These are phyloP conservation scores for Phoenoteleia sp. DNA, from an alignment of 2,888 invertebrate species.

Conservation along the genomic window DNA sequence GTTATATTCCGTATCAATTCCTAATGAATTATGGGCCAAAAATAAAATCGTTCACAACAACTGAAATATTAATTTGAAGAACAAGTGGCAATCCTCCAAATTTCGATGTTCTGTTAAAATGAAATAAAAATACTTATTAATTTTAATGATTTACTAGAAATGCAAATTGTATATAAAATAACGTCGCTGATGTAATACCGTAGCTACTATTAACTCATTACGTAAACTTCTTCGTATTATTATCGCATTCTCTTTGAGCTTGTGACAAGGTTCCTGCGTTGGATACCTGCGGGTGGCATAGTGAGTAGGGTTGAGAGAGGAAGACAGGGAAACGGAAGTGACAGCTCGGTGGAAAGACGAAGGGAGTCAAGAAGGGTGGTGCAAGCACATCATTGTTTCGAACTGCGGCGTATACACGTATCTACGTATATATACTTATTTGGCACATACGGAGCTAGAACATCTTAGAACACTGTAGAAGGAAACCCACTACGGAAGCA, in stretches of 20 bases:
- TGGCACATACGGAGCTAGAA: slow-evolving; percentile 82
- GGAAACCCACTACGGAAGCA: slow-evolving; percentile 79
- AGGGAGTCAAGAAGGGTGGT: slow-evolving; percentile 69
- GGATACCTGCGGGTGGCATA: slow-evolving; percentile 74
- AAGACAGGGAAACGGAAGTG: slow-evolving; percentile 74
- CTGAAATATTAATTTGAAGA: no score
- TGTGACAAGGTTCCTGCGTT: slow-evolving; percentile 76
- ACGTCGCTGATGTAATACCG: slow-evolving; percentile 22
- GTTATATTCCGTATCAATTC: no score
- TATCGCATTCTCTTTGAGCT: slow-evolving; percentile 85
- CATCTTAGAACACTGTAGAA: slow-evolving; percentile 83
- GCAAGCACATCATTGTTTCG: slow-evolving; percentile 84
- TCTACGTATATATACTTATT: slow-evolving; percentile 82
- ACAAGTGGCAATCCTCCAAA: no score
- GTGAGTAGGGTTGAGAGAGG: slow-evolving; percentile 71
- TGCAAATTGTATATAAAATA: slow-evolving; percentile 45
- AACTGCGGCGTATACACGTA: slow-evolving; percentile 77
- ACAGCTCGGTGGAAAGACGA: slow-evolving; percentile 73
- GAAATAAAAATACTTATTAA: slow-evolving; percentile 6
- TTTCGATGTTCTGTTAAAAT: no score
- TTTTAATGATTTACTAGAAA: slow-evolving; percentile 31
- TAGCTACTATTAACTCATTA: slow-evolving; percentile 85
- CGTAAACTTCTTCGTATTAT: slow-evolving; percentile 81
- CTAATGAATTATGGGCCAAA: no score
- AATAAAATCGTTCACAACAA: no score